phyloP scores from a whole-genome alignment of 2,113 vertebrate genomes.

The Poecilia latipinna region DNA sequence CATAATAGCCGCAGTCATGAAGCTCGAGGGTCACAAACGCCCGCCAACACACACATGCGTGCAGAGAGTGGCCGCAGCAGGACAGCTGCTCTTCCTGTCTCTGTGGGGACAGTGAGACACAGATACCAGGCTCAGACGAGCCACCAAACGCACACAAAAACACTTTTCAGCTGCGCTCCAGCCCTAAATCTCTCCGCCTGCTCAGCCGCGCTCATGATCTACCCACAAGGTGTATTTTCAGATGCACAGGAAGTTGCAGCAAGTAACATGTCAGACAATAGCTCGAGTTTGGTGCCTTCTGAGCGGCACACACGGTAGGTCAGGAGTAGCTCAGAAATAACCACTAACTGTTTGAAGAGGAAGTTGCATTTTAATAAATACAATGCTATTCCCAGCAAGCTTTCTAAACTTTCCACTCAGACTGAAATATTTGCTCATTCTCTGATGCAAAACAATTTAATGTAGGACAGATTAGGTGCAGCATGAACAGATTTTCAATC shows the following conservation, averaged over 20 bases:
- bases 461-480: background rate
- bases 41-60: slow-evolving; percentile 10
- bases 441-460: background rate
- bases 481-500: background rate
- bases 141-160: slow-evolving; percentile 47
- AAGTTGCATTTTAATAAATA: slow-evolving; percentile 55
- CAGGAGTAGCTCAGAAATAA: background rate
- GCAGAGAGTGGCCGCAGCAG: slow-evolving; percentile 35
- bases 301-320: slow-evolving; percentile 11
- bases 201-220: slow-evolving; percentile 5
- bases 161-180: background rate
- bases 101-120: slow-evolving; percentile 56
- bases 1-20: slow-evolving; percentile 78
- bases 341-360: slow-evolving; percentile 48
- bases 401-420: background rate
- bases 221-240: slow-evolving; percentile 66
- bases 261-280: slow-evolving; percentile 62
- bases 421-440: background rate
- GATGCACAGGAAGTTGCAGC: slow-evolving; percentile 67
- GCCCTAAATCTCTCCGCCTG: slow-evolving; percentile 14
- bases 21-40: slow-evolving; percentile 58
- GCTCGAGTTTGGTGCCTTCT: slow-evolving; percentile 30
- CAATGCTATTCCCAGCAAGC: slow-evolving; percentile 28
- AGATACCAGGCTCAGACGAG: slow-evolving; percentile 49
- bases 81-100: slow-evolving; percentile 78